Evolutionary conservation across 2,888 invertebrate species (phyloP), one percentile per base, ranked within the genome.

Genomic region (Caenorhabditis imperialis): DNA sequence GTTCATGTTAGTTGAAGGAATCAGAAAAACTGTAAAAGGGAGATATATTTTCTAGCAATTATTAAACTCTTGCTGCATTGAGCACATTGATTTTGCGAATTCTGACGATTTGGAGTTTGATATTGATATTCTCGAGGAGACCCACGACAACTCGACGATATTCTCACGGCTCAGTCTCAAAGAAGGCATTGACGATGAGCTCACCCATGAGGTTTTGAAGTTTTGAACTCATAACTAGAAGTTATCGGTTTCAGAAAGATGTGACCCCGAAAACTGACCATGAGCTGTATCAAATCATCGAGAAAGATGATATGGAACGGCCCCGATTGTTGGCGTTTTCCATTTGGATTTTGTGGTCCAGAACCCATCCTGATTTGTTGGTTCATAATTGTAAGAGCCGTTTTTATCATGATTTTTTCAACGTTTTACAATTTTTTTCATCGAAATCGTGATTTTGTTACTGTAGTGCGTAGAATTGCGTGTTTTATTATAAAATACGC

Each of bases 41-140:
- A 14, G 35, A 27, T 23, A 25, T 33, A 20, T 23, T 61, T 83
- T 58, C 94, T 10, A 99, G 92, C 98, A 98, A 90, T 91, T 99
- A 60, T 94, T 98, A 78, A 94, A 96, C n/a, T 96, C 97, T 83
- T 96, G 97, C 5, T 99, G 98, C 88, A 94, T 96, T 92, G 99
- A 99, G 89, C 98, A 99, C 90, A 91, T 99, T 89, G 99, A 99
- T 90, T 99, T 98, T 88, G 92, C 93, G 50, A 70, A 71, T 45
- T 70, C 75, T 1, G 92, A 92, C 84, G 91, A 92, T 44, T 65
- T 86, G n/a, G 80, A 84, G 16, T 85, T 86, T 37, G 88, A 82
- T 30, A 69, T 82, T 20, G 82, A 78, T 14, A 78, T 78, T n/a
- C 70, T 87, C 53, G 81, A 82, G 51, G 87, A 86, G 51, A 58